Evolutionary conservation across 2,888 invertebrate genomes (phyloP), one percentile per base, ranked within the genome.

Genomic region (Cantharis lateralis): DNA sequence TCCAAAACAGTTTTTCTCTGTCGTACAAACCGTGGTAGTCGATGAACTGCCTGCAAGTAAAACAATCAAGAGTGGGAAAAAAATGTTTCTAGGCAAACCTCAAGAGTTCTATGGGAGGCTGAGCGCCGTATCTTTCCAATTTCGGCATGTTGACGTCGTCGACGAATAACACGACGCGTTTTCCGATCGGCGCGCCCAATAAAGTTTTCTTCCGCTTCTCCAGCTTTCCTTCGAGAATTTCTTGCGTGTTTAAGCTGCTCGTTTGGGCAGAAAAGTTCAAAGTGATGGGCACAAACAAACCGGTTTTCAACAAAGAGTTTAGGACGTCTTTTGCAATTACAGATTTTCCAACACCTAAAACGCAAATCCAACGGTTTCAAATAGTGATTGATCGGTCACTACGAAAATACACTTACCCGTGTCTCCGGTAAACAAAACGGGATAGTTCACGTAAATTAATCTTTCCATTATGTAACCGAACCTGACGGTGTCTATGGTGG

Each of bases 111-210:
- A 97, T 95, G 0, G 97, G 95, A 7, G 97, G 96, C 85, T 97
- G 97, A 10, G 97, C 95, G 10, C 97, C 98, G 84, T 97, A 98
- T 0, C 93, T 93, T 87, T 94, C 96, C 83, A 93, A 89, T 85
- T 92, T 93, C 0, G 97, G 97, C 97, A 97, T 97, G 85, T 97
- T 97, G 0, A 97, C 93, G 85, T 97, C 97, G 85, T 97, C 97
- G 18, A 97, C 94, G 84, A 97, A 96, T 74, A 96, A 91, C 3
- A 96, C 92, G 0, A 97, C 91, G 77, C 93, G 93, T 87, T 96
- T 96, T 11, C 95, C 95, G 28, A 93, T 86, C 0, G 97, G 96
- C 0, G 96, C 95, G 10, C 96, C 96, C 62, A 97, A 88, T 7
- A 95, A 90, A 24, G 92, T 94, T 79, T 93, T 93, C 81, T 95